These are phyloP conservation scores for Odontocolon sp. DNA, from an alignment of 2,888 invertebrate species.

Conservation along the genomic window DNA sequence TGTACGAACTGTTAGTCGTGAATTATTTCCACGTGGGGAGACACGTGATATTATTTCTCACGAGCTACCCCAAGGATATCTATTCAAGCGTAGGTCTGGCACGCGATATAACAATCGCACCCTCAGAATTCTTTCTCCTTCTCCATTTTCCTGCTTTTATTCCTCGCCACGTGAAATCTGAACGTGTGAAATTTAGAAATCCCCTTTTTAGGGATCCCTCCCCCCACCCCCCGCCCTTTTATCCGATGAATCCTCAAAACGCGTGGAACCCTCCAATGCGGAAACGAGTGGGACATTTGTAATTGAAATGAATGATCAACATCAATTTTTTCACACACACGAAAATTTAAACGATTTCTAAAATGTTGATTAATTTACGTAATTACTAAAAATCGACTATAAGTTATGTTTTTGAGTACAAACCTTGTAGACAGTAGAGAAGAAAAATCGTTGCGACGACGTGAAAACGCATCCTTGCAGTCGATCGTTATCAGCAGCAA, in stretches of 20 bases:
- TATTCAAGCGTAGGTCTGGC: conserved; percentile 28
- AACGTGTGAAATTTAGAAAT: background rate
- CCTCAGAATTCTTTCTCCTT: background rate
- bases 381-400: background rate
- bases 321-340: background rate
- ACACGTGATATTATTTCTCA: conserved; percentile 4
- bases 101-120: conserved; percentile 48
- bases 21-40: background rate
- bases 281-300: no score
- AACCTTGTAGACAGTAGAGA: conserved; percentile 77
- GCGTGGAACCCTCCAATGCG: no score
- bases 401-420: conserved; percentile 23
- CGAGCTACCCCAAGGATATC: conserved; percentile 14
- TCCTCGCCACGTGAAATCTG: conserved; percentile 3
- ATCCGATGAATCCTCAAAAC: no score
- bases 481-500: conserved; percentile 1
- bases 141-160: background rate
- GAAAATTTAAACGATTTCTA: background rate
- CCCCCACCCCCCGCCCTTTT: background rate
- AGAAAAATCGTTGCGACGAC: conserved; percentile 73
- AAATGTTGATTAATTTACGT: background rate
- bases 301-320: no score
- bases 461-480: conserved; percentile 74
- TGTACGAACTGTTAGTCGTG: background rate
- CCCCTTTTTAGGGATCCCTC: conserved; percentile 6